A percentile compares a stretch with the other conserved stretches of the same genome.
These are phyloP conservation scores for Murina feae DNA, from an alignment of 2,113 vertebrate genomes.

Conservation along the genomic window DNA sequence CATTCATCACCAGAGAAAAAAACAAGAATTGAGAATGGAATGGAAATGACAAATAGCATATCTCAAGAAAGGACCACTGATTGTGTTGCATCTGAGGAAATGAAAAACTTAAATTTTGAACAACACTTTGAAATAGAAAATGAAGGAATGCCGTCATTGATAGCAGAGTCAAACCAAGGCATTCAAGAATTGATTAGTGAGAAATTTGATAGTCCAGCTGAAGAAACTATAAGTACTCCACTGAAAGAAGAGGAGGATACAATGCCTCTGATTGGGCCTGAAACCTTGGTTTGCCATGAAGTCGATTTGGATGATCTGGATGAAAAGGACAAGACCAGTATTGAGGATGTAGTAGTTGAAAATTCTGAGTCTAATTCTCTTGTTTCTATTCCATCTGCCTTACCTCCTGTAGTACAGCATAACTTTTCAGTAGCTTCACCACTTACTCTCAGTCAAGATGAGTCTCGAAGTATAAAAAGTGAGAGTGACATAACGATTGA, in stretches of 20 bases:
- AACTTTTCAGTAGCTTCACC: constrained; percentile 79
- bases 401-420: constrained; percentile 70
- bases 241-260: constrained; percentile 81
- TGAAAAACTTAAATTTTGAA: constrained; percentile 62
- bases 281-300: constrained; percentile 94
- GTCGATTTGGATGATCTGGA: constrained; percentile 96
- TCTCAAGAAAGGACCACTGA: constrained; percentile 81
- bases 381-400: constrained; percentile 63
- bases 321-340: constrained; percentile 89
- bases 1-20: constrained; percentile 88
- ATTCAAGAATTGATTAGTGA: constrained; percentile 64
- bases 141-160: constrained; percentile 83
- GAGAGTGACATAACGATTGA: constrained; percentile 88
- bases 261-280: constrained; percentile 92
- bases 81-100: constrained; percentile 71
- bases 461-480: constrained; percentile 83
- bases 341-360: constrained; percentile 80
- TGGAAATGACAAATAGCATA: constrained; percentile 79
- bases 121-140: constrained; percentile 79
- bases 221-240: constrained; percentile 57
- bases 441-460: constrained; percentile 83
- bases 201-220: constrained; percentile 34
- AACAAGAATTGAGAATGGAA: constrained; percentile 82
- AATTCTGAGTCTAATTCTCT: constrained; percentile 72
- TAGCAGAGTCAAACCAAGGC: constrained; percentile 76